Evolutionary conservation across 2,797 vertebrate species (phyloP), one percentile per base, ranked within the genome.

Genomic region (Sebastes glaucus): DNA sequence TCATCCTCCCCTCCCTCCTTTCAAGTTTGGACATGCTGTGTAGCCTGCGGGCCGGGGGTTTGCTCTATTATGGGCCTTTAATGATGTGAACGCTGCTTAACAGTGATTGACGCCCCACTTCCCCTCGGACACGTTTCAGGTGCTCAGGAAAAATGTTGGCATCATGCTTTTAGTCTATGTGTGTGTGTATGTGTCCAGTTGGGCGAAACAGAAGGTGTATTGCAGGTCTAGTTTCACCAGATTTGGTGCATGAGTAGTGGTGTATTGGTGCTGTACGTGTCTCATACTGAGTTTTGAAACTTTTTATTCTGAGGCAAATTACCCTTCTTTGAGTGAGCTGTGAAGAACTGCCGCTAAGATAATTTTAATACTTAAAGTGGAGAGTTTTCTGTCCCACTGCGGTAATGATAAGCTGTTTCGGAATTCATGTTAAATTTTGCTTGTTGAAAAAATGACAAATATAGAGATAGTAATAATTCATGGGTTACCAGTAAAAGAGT

Each of bases 1-100:
- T 56, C 16, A 33, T 7, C 9, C 20, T 22, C 11, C 53, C 22
- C 2, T 20, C 22, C 42, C 62, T 69, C 11, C 18, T 30, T 11
- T 55, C 85, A 66, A 13, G 89, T 77, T 53, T 63, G 70, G 70
- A 14, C 86, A 66, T 38, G 88, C 18, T 61, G 23, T 35, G 27
- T 14, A 53, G 53, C 38, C 80, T 53, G 35, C 7, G 52, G 81
- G 55, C 25, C 1, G 4, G 25, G 2, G 27, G 5, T 73, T 78
- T 23, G 6, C 35, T 80, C 72, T 46, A 11, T 61, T 80, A 67
- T 79, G 1, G 10, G 6, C 18, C 35, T 57, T 38, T 74, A 35
- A 67, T 75, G 61, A n/a, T 78, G 28, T 71, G 73, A 78, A 71
- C 11, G 52, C 7, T 35, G 33, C 52, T 80, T 23, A 77, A 11